Base-by-base conservation (phyloP, 2,888 invertebrate species). In the Masnerella sp. region DNA sequence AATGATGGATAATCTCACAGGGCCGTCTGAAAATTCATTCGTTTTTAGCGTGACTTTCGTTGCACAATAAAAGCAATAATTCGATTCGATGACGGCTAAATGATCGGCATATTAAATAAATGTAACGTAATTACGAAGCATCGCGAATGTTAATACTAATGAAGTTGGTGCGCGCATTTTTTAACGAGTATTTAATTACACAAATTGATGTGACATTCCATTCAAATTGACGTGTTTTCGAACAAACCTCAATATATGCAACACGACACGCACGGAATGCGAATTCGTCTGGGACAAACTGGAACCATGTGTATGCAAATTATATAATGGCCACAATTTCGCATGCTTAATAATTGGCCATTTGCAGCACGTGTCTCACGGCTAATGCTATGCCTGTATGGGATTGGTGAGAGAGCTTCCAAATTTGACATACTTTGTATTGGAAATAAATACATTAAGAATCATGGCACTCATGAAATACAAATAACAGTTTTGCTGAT, bases 291-390 rank as follows among this genome's bases (percentile, higher is more conserved):
- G 71, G 64, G 71, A 70, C 62, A 76, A 75, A 74, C 64, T 75
- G 69, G 54, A 61, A 71, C 74, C 78, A 75, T 76, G 69, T 76
- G 76, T 68, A 71, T 73, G 76, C 77, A 78, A 77, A 76, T 76
- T 76, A 74, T 59, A 74, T 69, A 64, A 69, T 73, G 77, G 77
- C 78, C 74, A 78, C 80, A 78, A 80, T 79, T 80, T 80, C 75
- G 79, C 77, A 75, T 78, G 81, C 77, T 78, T 79, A 79, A 81
- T 81, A 81, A 81, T 77, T 77, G 79, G 70, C 79, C 79, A 80
- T 79, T 81, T 79, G 77, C 61, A 77, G 77, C 81, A 81, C 80
- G 81, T 80, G 81, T 79, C 77, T 70, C 78, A 73, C 59, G 40
- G 47, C 58, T 74, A 74, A 74, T 68, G 73, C 42, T 74, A 68